These are phyloP conservation scores for Sphenopsis melanotis DNA, from an alignment of 2,797 vertebrate genomes.

Conservation along the genomic window DNA sequence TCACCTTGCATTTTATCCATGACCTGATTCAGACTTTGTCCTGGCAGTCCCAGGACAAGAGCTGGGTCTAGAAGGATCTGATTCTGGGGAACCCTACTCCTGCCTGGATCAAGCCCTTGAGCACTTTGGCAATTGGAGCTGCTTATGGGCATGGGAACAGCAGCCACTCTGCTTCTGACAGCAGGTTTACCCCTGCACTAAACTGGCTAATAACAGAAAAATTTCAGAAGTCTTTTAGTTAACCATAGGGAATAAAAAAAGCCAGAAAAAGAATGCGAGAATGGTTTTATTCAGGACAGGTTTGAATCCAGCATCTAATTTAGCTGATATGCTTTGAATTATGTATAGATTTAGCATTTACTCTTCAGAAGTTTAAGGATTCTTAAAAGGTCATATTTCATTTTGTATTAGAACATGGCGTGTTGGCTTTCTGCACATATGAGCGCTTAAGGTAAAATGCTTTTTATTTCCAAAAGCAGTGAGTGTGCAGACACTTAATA, in stretches of 20 bases:
- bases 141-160: rapidly evolving
- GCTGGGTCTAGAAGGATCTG: background rate
- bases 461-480: conserved; percentile 11
- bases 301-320: background rate
- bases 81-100: background rate
- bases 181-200: background rate
- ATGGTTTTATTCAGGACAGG: background rate
- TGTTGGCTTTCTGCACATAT: conserved; percentile 9
- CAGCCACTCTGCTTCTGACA: background rate
- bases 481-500: background rate
- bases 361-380: background rate
- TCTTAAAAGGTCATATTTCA: conserved; percentile 54
- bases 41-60: background rate
- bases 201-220: background rate
- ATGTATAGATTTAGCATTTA: conserved; percentile 35
- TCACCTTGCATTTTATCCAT: background rate
- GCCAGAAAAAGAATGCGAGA: background rate
- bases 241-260: background rate
- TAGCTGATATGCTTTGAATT: background rate
- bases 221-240: background rate
- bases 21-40: background rate
- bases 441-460: background rate
- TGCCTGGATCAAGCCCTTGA: background rate
- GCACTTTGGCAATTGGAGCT: background rate
- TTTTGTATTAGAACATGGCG: conserved; percentile 2